A percentile compares a stretch with the other conserved stretches of the same genome.
Conservation (phyloP, 2,888 invertebrate species). For the Chaetoderma sp. region DNA sequence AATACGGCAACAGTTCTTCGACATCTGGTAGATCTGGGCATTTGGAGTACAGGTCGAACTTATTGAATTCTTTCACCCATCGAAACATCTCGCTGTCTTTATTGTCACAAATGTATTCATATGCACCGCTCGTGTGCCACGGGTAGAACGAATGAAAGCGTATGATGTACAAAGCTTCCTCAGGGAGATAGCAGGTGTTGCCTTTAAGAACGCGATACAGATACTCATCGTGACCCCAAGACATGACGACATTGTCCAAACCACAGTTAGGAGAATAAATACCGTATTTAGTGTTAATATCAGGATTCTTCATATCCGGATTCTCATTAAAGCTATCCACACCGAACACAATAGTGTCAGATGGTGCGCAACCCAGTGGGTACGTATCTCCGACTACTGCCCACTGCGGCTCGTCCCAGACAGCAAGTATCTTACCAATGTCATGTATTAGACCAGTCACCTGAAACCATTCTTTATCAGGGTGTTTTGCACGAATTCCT, state of each 20-base stretch:
- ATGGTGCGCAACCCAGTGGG: conserved; percentile 91
- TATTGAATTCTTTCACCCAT: conserved; percentile 89
- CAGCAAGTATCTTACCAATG: conserved; percentile 79
- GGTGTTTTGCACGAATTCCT: conserved; percentile 84
- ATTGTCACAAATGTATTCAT: conserved; percentile 81
- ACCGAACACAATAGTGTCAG: conserved; percentile 87
- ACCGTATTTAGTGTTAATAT: conserved; percentile 81
- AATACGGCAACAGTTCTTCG: conserved; percentile 89
- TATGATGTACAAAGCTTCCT: conserved; percentile 88
- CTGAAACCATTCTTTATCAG: conserved; percentile 93
- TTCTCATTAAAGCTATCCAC: conserved; percentile 84
- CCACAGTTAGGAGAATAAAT: conserved; percentile 92
- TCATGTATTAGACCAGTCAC: conserved; percentile 95
- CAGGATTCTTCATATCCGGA: conserved; percentile 75
- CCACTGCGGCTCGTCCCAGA: conserved; percentile 75
- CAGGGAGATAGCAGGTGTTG: conserved; percentile 85
- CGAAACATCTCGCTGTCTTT: conserved; percentile 82
- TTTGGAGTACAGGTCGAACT: conserved; percentile 96
- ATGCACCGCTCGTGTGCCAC: conserved; percentile 90
- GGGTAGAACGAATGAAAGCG: conserved; percentile 98
- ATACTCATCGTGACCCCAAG: conserved; percentile 92
- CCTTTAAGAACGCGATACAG: conserved; percentile 73
- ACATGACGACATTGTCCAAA: conserved; percentile 85
- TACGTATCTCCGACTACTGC: conserved; percentile 97
- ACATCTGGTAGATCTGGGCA: conserved; percentile 83